Base-by-base conservation (phyloP, 2,888 invertebrate genomes). In the Adelphocoris suturalis region DNA sequence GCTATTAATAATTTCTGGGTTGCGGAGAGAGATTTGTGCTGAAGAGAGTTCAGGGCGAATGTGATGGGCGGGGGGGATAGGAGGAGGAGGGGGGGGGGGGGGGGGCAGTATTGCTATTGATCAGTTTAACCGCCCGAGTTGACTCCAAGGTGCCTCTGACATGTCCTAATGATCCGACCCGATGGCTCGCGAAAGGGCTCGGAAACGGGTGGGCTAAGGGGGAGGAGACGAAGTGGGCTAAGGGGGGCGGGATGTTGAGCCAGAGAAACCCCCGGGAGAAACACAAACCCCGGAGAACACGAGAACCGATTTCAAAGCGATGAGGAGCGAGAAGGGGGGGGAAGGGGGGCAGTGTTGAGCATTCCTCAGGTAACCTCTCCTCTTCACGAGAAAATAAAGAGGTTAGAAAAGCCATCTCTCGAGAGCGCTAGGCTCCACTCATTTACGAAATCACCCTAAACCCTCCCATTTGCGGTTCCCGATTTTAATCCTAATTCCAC, bases 71-170 rank as follows among this genome's bases (percentile, higher is more conserved):
- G 23, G 55, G 23, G 13, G 55, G 55, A 19, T 19, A 57, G 16
- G 57, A 19, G 52, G 47, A 19, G n/a, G 48, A 82, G 57, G 55
- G 48, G 19, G 27, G 88, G 88, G 55, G 52, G 13, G 52, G 52
- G 88, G 52, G 57, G 80, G 88, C 47, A 52, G 27, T 78, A 88
- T 78, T 76, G 88, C 78, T 88, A 88, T 88, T 88, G 88, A 88
- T 88, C 88, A 88, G 88, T 88, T 88, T 88, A 88, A 88, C 88
- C 88, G 88, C 78, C 88, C 76, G 78, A 78, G 88, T 88, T 88
- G 88, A 88, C 88, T 88, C 88, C 78, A 52, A 88, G 78, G 52
- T 48, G 88, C 78, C 46, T 76, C 88, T 78, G 88, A 88, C 85
- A 85, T 57, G 61, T 85, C 61, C 85, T 85, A 85, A 85, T 61